Percentiles rank a stretch among this genome's conserved stretches.
Evolutionary conservation across 2,797 vertebrate species (phyloP).

Genomic region (Enteromius argenteus): DNA sequence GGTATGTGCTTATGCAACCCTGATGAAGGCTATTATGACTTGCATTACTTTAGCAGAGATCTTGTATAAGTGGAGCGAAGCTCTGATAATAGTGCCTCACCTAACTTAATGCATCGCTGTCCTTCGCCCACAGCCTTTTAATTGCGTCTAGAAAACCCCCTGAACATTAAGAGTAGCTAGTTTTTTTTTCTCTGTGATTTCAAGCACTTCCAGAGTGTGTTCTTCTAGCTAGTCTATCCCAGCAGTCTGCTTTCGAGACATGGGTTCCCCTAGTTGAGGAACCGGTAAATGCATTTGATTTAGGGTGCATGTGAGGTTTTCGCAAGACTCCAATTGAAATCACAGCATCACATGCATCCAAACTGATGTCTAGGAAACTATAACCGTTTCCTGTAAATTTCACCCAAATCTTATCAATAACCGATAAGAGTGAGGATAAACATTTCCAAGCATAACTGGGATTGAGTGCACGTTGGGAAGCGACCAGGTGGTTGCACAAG

Average conservation of each 20-base stretch:
- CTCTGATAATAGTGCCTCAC: slow-evolving; percentile 73
- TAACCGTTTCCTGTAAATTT: neutral
- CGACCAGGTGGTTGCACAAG: slow-evolving; percentile 67
- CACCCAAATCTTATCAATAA: slow-evolving; percentile 19
- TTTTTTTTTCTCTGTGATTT: neutral
- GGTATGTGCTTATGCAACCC: slow-evolving; percentile 80
- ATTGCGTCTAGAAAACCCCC: slow-evolving; percentile 11
- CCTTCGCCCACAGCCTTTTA: slow-evolving; percentile 25
- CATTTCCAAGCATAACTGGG: slow-evolving; percentile 26
- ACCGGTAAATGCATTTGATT: slow-evolving; percentile 3
- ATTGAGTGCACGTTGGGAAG: slow-evolving; percentile 12
- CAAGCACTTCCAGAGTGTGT: slow-evolving; percentile 31
- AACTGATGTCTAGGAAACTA: neutral
- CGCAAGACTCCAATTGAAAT: neutral
- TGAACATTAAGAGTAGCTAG: neutral
- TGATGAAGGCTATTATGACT: slow-evolving; percentile 74
- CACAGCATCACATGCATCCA: neutral
- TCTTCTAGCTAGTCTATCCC: slow-evolving; percentile 10
- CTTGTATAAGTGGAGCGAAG: slow-evolving; percentile 67
- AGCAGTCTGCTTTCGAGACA: slow-evolving; percentile 11
- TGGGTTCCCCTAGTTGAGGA: neutral
- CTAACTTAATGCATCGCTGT: slow-evolving; percentile 8
- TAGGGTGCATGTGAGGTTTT: neutral
- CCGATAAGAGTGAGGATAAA: neutral
- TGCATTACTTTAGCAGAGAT: slow-evolving; percentile 67